These are phyloP conservation scores for Phenacoccus solenopsis DNA, from an alignment of 1,140 invertebrate species.

Conservation along the genomic window DNA sequence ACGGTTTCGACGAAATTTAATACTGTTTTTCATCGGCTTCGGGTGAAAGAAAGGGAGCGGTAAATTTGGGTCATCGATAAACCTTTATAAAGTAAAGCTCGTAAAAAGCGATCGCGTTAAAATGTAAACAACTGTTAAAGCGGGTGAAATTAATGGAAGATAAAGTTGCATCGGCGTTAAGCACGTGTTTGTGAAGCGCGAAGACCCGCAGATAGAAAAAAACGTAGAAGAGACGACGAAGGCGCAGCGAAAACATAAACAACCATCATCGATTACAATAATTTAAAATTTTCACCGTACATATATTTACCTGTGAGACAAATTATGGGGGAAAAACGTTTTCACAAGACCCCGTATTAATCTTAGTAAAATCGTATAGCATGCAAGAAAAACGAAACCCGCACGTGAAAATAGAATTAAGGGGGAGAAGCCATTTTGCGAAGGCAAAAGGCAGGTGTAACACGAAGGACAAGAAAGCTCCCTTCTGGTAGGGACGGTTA, in stretches of 20 bases:
- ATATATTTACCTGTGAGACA: background rate
- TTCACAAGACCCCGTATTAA: conserved; percentile 6
- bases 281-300: background rate
- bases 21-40: no score
- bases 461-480: background rate
- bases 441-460: background rate
- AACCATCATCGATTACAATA: background rate
- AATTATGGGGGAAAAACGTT: conserved; percentile 1
- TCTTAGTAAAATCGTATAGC: conserved; percentile 12
- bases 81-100: no score
- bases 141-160: no score
- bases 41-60: no score
- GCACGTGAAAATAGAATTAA: conserved; percentile 12
- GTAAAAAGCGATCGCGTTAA: no score
- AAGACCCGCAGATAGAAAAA: no score
- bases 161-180: no score
- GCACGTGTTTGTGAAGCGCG: no score
- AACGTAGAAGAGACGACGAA: no score
- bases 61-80: background rate
- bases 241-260: background rate
- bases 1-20: no score
- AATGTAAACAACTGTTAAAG: no score
- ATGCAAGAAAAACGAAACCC: conserved; percentile 10
- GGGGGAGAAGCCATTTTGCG: conserved; percentile 4
- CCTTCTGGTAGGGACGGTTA: conserved; percentile 3